Conservation (phyloP, 2,888 invertebrate genomes). For the Parnassius orleans region DNA sequence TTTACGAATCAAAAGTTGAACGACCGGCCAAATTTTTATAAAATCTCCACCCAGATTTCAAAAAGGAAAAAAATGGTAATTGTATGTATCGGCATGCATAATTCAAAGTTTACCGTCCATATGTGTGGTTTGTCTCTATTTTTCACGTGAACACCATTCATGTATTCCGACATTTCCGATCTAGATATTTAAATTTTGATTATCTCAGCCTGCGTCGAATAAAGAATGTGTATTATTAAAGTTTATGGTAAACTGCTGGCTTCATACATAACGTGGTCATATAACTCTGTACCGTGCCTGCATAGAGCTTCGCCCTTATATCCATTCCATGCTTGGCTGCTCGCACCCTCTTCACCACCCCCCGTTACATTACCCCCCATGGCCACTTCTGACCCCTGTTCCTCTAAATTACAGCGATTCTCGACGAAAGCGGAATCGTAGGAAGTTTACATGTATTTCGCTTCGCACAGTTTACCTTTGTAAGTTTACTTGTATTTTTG, state of each 20-base stretch:
- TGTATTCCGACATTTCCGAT: slow-evolving; percentile 60
- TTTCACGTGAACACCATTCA: slow-evolving; percentile 48
- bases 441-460: slow-evolving; percentile 44
- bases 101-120: slow-evolving; percentile 56
- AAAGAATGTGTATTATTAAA: slow-evolving; percentile 40
- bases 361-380: slow-evolving; percentile 42
- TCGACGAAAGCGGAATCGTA: slow-evolving; percentile 43
- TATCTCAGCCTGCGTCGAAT: slow-evolving; percentile 41
- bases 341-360: slow-evolving; percentile 40
- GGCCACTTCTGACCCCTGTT: slow-evolving; percentile 44
- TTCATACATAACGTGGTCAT: slow-evolving; percentile 32
- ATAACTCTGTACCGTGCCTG: slow-evolving; percentile 24
- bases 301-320: slow-evolving; percentile 34
- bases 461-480: slow-evolving; percentile 41
- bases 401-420: slow-evolving; percentile 46
- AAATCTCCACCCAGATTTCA: slow-evolving; percentile 63
- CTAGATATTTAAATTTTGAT: slow-evolving; percentile 59
- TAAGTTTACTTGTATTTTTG: slow-evolving; percentile 14
- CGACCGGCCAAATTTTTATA: slow-evolving; percentile 71
- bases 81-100: slow-evolving; percentile 55
- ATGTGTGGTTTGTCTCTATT: slow-evolving; percentile 49
- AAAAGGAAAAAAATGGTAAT: slow-evolving; percentile 60
- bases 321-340: slow-evolving; percentile 51
- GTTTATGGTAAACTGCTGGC: slow-evolving; percentile 39
- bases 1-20: slow-evolving; percentile 48